Percentiles rank a stretch among this genome's conserved stretches.
Evolutionary conservation across 2,888 invertebrate species (phyloP).

Genomic region (Drosophila infuscata): DNA sequence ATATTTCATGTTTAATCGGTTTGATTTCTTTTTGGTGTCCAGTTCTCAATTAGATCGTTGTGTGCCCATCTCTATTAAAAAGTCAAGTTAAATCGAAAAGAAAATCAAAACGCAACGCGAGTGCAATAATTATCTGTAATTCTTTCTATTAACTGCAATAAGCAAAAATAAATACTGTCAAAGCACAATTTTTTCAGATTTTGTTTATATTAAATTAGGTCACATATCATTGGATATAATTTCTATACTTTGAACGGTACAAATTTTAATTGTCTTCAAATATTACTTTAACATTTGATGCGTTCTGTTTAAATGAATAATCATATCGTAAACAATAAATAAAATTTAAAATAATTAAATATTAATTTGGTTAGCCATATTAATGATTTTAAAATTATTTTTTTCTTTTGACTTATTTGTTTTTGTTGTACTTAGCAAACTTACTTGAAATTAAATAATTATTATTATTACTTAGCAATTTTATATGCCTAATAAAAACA

Average conservation of each 20-base stretch:
- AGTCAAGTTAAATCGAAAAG: slow-evolving; percentile 27
- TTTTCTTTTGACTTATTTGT: slow-evolving; percentile 40
- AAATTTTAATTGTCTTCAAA: slow-evolving; percentile 22
- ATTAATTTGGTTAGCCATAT: slow-evolving; percentile 24
- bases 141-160: slow-evolving; percentile 37
- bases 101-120: slow-evolving; percentile 66
- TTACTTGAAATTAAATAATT: slow-evolving; percentile 27
- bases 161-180: slow-evolving; percentile 26
- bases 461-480: slow-evolving; percentile 24
- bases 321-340: slow-evolving; percentile 69
- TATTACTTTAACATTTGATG: slow-evolving; percentile 12
- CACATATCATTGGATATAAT: slow-evolving; percentile 58
- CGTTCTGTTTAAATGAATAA: slow-evolving; percentile 57
- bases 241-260: slow-evolving; percentile 29
- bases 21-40: neutral
- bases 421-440: slow-evolving; percentile 64
- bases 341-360: slow-evolving; percentile 20
- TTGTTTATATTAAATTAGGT: slow-evolving; percentile 9
- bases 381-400: slow-evolving; percentile 26
- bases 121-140: slow-evolving; percentile 76
- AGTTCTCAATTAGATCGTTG: neutral
- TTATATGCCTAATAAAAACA: slow-evolving; percentile 8
- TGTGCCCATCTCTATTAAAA: slow-evolving; percentile 9
- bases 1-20: neutral
- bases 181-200: slow-evolving; percentile 13